Percentiles rank a stretch among this genome's conserved stretches.
phyloP scores from a whole-genome alignment of 2,113 vertebrate species.

The Phaethon lepturus region DNA sequence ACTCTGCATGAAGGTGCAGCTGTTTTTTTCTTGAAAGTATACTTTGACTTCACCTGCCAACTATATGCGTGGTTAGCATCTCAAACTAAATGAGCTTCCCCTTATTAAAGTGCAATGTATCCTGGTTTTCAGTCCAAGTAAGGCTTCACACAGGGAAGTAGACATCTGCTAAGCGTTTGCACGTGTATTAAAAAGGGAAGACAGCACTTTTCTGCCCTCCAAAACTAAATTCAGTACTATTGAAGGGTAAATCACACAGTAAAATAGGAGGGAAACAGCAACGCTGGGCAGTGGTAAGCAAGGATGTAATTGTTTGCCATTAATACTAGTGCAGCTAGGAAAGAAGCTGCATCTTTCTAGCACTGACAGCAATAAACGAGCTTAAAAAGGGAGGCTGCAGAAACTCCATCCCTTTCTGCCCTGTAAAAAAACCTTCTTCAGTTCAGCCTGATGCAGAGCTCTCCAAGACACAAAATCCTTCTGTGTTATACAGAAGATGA shows the following conservation, averaged over 20 bases:
- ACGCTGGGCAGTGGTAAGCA: background rate
- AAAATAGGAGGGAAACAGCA: background rate
- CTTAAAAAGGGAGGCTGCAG: background rate
- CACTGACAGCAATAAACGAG: background rate
- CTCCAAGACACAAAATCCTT: background rate
- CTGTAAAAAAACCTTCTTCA: background rate
- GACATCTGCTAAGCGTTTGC: background rate
- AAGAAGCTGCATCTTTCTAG: background rate
- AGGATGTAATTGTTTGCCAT: background rate
- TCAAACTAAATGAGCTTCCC: background rate
- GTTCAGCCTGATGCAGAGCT: background rate
- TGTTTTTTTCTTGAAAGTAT: background rate
- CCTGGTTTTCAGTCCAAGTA: background rate
- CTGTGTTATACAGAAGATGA: fast-evolving
- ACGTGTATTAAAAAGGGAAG: background rate
- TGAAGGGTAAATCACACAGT: background rate
- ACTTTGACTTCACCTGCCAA: background rate
- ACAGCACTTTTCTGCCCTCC: background rate
- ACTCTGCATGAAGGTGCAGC: background rate
- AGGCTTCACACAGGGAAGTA: background rate
- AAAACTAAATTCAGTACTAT: background rate
- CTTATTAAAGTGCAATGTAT: background rate
- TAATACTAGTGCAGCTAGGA: background rate
- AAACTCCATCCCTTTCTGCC: background rate
- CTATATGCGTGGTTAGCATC: background rate